Base-by-base conservation (phyloP, 1,140 invertebrate species). In the Nebria ingens region DNA sequence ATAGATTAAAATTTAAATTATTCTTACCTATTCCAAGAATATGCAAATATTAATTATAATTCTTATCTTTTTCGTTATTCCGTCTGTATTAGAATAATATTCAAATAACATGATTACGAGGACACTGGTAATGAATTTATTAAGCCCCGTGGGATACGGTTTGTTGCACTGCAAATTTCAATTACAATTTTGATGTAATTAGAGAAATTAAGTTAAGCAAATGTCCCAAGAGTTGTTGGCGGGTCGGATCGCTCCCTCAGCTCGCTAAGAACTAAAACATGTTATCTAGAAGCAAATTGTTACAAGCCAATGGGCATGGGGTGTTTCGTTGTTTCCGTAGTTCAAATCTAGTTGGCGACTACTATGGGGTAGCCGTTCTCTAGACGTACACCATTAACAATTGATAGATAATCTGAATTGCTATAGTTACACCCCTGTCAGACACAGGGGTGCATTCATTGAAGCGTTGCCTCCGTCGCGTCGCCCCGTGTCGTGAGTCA, bases 361-460 rank as follows among this genome's bases (percentile, higher is more conserved):
- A n/a, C n/a, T n/a, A n/a, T n/a, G n/a, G n/a, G n/a, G n/a, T n/a
- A n/a, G n/a, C 40, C 15, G 4, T 45, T 4, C 25, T 17, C 40
- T 45, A 9, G 40, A 6, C 4, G 9, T 45, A 11, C 17, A 4
- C 3, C 40, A 45, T 45, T 45, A 45, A 45, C 40, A 45, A 45
- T 45, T 45, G 40, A 45, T 45, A 45, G 40, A 45, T 45, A 45
- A 45, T 45, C 40, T 45, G 17, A 45, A 45, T 45, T 17, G 40
- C 40, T 45, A 45, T 45, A 45, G 40, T 45, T 45, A 45, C 40
- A 45, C 40, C 40, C 40, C 17, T 45, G 17, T 4, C 25, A 9
- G 6, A 34, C n/a, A 34, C n/a, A 34, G 38, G 53, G 25, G 56
- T 58, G 53, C 56, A 54, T 58, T 53, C 21, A 52, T 15, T 56